Base-by-base conservation (phyloP, 2,113 vertebrate species). In the Crocuta crocuta region DNA sequence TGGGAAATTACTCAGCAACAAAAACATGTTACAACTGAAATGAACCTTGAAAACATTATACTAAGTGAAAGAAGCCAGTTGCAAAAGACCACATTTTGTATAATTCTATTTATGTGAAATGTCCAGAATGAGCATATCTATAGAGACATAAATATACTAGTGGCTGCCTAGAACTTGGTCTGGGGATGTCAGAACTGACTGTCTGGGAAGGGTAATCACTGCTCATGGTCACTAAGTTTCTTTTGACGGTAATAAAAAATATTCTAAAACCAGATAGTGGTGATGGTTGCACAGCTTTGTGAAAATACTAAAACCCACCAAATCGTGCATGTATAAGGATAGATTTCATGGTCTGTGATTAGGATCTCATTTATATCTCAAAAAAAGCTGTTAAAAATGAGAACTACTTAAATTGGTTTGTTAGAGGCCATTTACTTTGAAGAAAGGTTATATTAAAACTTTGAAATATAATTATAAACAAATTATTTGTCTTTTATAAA, bases 21-120 rank as follows among this genome's bases (percentile, higher is more conserved):
- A 50, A 65, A 83, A 61, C 10, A 84, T 83, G 3, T 45, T 66
- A 80, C 13, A 80, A 53, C 1, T 43, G 78, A n/a, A 61, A 8
- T 53, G n/a, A 89, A 78, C 23, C 31, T 35, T 84, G 16, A 66
- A 93, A 90, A 33, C 66, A 35, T 65, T 68, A 85, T 31, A 6
- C 10, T 61, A 95, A 96, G 33, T 89, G 33, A 95, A 95, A 95
- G 16, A 93, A 63, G 12, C 11, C 23, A 85, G 16, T 43, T 26
- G 53, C 35, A 85, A 81, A 81, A 81, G 11, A 53, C 24, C 31
- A 50, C 8, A 24, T 55, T 15, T 53, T 83, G 17, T n/a, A 28
- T 68, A 10, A 85, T 81, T 81, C 4, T 7, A 16, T 55, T 76
- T 43, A 70, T 13, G 78, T 71, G 39, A 63, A 82, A 71, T 78